Evolutionary conservation across 2,113 vertebrate genomes (phyloP).

Genomic region (Chiloscyllium plagiosum): DNA sequence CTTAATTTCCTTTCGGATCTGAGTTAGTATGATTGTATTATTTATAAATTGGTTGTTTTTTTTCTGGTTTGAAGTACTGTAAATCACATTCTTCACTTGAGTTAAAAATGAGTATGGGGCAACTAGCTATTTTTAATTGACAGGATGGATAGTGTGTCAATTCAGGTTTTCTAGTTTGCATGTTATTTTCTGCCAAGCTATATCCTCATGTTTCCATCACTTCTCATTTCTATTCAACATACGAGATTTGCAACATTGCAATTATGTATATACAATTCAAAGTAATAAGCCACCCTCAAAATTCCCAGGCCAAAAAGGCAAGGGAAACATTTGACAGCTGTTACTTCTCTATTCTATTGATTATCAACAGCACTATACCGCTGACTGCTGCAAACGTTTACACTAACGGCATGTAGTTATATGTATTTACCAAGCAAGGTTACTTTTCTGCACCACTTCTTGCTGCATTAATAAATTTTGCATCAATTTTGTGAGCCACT

Average conservation of each 20-base stretch:
- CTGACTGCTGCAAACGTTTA: conserved; percentile 22
- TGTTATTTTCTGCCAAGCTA: not conserved
- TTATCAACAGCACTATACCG: not conserved
- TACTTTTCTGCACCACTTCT: not conserved
- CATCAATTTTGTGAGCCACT: not conserved
- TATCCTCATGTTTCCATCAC: not conserved
- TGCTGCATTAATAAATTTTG: conserved; percentile 19
- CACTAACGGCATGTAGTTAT: not conserved
- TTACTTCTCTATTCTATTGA: conserved; percentile 10
- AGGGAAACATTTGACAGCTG: not conserved
- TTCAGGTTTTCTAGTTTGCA: not conserved
- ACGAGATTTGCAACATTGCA: not conserved
- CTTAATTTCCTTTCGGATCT: not conserved
- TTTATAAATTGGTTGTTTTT: not conserved
- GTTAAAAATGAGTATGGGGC: too few species aligned
- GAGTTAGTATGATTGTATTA: too few species aligned
- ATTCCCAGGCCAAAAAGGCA: not conserved
- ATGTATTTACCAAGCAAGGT: conserved; percentile 5
- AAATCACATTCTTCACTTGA: not conserved
- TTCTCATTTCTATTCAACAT: not conserved
- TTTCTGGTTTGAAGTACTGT: not conserved
- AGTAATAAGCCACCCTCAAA: not conserved
- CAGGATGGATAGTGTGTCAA: not conserved
- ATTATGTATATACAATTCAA: not conserved
- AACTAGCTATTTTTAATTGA: not conserved